Conservation (phyloP, 2,888 invertebrate species). For the Limnephilus auricula region DNA sequence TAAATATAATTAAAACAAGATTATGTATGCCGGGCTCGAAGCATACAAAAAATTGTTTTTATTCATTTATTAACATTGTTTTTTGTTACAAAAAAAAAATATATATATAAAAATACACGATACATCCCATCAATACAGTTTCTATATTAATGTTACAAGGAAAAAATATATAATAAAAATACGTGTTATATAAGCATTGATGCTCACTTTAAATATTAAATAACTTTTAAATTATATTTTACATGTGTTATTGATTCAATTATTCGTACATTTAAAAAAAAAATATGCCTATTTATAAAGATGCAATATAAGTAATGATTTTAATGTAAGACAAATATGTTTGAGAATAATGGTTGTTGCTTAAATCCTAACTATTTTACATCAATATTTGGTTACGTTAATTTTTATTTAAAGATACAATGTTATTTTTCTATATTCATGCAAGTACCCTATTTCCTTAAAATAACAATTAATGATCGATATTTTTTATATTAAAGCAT, state of each 20-base stretch:
- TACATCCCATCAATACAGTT: constrained; percentile 21
- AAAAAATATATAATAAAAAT: background rate
- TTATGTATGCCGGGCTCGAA: constrained; percentile 60
- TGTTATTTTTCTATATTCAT: background rate
- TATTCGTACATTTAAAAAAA: background rate
- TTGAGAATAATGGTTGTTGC: background rate
- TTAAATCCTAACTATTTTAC: background rate
- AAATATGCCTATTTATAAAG: background rate
- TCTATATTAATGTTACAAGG: background rate
- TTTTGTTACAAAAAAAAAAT: background rate
- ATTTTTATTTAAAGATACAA: background rate
- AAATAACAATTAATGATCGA: background rate
- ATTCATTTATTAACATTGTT: constrained; percentile 40
- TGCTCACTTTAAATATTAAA: background rate
- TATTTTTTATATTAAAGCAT: background rate
- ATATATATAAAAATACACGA: constrained; percentile 22
- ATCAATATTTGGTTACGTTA: background rate
- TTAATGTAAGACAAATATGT: background rate
- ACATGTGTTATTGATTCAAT: background rate
- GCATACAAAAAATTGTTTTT: constrained; percentile 59
- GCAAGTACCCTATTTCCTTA: background rate
- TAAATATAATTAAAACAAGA: constrained; percentile 57
- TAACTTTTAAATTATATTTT: background rate
- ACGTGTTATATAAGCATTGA: background rate
- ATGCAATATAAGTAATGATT: background rate